These are phyloP conservation scores for Diadema setosum DNA, from an alignment of 35 echinoderm and acorn worm species.

Conservation along the genomic window DNA sequence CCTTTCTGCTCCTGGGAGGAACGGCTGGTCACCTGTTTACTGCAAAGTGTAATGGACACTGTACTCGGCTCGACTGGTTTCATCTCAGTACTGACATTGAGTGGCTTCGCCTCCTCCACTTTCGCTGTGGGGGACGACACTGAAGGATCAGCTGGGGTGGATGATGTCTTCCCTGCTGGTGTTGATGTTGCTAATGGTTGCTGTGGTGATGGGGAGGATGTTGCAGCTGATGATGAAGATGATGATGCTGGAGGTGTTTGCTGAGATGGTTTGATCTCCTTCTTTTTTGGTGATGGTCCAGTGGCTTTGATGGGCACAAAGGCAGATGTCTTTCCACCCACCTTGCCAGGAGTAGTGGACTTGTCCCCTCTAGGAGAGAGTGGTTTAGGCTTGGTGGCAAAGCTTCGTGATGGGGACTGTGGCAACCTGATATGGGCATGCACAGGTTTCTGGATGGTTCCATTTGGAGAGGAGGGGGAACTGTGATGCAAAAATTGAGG, in stretches of 20 bases:
- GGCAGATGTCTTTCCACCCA: slow-evolving; percentile 1
- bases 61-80: no score
- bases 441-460: slow-evolving; percentile 27
- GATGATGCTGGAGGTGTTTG: not conserved
- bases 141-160: not conserved
- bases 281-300: not conserved
- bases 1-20: no score
- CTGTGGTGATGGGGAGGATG: not conserved
- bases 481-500: not conserved
- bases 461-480: slow-evolving; percentile 23
- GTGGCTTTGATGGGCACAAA: not conserved
- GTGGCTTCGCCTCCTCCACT: no score
- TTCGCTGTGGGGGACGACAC: not conserved
- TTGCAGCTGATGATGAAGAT: not conserved
- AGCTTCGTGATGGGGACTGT: not conserved
- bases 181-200: no score
- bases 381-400: slow-evolving; percentile 16
- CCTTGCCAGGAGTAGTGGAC: not conserved
- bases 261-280: no score
- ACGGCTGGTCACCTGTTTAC: no score
- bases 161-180: not conserved
- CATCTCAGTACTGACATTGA: no score
- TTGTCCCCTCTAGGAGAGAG: not conserved
- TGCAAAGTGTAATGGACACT: no score
- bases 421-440: slow-evolving; percentile 19